A percentile compares a stretch with the other conserved stretches of the same genome.
Conservation (phyloP, 2,797 vertebrate genomes). For the Moxostoma hubbsi region DNA sequence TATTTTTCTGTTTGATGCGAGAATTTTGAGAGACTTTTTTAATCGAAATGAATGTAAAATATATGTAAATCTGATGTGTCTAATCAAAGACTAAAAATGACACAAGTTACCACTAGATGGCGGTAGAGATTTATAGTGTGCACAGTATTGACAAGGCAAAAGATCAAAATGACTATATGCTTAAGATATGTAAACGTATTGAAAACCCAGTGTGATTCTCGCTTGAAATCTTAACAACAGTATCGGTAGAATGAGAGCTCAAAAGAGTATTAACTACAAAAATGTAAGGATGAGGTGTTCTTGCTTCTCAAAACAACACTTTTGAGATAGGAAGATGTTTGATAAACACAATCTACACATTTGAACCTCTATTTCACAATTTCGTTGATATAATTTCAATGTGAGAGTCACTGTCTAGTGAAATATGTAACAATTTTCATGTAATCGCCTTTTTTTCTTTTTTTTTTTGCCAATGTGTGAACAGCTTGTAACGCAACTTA, state of each 20-base stretch:
- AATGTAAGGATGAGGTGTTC: background rate
- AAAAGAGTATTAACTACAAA: background rate
- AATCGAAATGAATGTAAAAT: background rate
- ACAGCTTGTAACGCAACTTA: too few species aligned
- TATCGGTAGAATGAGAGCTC: background rate
- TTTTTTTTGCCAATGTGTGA: too few species aligned
- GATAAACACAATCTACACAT: background rate
- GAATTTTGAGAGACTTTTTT: too few species aligned
- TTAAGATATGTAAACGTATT: background rate
- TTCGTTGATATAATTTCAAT: background rate
- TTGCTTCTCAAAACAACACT: background rate
- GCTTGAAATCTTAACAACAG: background rate
- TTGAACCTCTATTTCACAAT: background rate
- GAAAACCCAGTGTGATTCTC: background rate
- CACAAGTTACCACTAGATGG: slow-evolving; percentile 26
- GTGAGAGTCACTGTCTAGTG: background rate
- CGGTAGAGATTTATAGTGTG: background rate
- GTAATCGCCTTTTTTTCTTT: too few species aligned
- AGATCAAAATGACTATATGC: too few species aligned
- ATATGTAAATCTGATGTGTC: background rate
- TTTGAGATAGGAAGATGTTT: background rate
- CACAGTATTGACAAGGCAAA: too few species aligned
- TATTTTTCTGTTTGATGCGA: too few species aligned
- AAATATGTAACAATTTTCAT: too few species aligned
- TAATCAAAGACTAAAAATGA: background rate